Evolutionary conservation across 64 coral and sea anemone genomes (phyloP).

Genomic region (Porites lutea): DNA sequence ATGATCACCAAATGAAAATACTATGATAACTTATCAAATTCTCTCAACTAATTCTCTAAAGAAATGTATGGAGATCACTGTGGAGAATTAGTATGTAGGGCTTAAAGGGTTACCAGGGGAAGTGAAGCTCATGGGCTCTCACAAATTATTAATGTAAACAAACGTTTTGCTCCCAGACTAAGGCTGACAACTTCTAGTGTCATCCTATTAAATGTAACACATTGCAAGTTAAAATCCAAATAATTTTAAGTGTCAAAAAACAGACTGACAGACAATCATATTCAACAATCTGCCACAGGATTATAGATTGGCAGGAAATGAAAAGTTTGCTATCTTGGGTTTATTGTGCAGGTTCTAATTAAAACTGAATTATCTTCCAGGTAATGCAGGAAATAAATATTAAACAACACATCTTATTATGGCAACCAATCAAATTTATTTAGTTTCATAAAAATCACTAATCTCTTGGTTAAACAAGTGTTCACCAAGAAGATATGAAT

Average conservation of each 20-base stretch:
- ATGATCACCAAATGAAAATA: no score
- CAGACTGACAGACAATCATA: neutral
- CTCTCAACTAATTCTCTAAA: no score
- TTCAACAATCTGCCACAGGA: neutral
- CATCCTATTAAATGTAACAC: neutral
- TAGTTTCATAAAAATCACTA: neutral
- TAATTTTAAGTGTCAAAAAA: neutral
- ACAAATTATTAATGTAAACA: no score
- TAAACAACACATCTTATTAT: neutral
- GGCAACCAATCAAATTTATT: neutral
- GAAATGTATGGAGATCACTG: no score
- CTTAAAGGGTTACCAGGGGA: no score
- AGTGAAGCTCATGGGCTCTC: no score
- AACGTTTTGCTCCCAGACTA: no score
- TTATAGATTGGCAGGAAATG: neutral
- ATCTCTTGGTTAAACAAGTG: neutral
- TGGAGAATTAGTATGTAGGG: no score
- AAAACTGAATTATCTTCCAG: neutral
- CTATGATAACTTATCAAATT: no score
- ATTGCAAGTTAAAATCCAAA: neutral
- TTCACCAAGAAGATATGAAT: no score
- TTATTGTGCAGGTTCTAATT: neutral
- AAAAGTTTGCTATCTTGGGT: neutral
- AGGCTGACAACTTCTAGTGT: no score
- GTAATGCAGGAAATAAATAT: constrained; percentile 8